Percentiles rank a stretch among this genome's conserved stretches.
These are phyloP conservation scores for Pyrgilauda ruficollis DNA, from an alignment of 2,113 vertebrate species.

Conservation along the genomic window DNA sequence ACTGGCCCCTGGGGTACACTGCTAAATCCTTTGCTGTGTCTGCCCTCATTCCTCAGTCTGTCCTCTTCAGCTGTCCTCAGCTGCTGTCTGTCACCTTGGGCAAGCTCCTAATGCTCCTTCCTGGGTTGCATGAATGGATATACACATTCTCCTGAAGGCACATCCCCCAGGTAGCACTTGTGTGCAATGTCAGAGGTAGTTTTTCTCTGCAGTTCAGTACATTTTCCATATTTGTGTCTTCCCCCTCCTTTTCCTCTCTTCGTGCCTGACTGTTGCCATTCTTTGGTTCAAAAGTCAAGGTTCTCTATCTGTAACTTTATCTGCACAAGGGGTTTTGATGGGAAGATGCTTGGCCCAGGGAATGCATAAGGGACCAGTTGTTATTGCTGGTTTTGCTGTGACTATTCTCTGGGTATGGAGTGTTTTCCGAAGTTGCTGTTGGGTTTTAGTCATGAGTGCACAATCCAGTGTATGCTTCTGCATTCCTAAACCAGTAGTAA, in stretches of 20 bases:
- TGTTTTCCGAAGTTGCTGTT: background rate
- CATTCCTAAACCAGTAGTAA: background rate
- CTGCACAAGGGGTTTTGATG: background rate
- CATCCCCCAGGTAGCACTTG: background rate
- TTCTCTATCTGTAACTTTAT: background rate
- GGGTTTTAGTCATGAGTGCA: background rate
- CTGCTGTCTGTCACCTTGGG: background rate
- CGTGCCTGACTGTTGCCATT: background rate
- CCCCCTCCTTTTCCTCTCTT: background rate
- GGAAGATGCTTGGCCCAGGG: background rate
- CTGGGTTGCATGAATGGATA: background rate
- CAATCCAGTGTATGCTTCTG: background rate
- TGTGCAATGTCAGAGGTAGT: background rate
- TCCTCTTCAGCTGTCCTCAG: background rate
- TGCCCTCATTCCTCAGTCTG: background rate
- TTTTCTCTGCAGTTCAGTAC: background rate
- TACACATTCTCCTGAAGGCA: background rate
- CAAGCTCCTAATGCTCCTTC: background rate
- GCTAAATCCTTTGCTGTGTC: background rate
- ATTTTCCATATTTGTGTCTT: background rate
- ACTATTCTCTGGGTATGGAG: background rate
- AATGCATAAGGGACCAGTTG: background rate
- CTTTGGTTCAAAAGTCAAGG: background rate
- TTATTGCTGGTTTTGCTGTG: background rate
- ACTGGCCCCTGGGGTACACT: background rate